These are phyloP conservation scores for Seladonia tumulorum DNA, from an alignment of 2,888 invertebrate genomes.

Conservation along the genomic window DNA sequence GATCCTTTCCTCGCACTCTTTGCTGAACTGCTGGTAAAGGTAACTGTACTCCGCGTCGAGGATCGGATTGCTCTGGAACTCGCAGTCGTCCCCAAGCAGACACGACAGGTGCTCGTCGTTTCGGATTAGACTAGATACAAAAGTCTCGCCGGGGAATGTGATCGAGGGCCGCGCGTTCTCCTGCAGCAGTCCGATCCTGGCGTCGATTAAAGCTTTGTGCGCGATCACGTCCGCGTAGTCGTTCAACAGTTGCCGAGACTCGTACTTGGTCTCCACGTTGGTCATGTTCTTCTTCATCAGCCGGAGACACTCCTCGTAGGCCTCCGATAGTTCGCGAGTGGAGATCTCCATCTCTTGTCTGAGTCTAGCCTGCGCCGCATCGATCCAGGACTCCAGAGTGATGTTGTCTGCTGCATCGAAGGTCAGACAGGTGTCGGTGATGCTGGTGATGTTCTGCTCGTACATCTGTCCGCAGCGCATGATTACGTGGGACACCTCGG, in stretches of 20 bases:
- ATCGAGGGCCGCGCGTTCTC: slow-evolving; percentile 76
- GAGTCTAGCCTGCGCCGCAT: slow-evolving; percentile 89
- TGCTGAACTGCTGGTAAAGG: slow-evolving; percentile 88
- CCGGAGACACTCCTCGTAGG: slow-evolving; percentile 88
- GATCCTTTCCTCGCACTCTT: slow-evolving; percentile 85
- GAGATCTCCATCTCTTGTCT: slow-evolving; percentile 90
- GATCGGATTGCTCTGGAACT: slow-evolving; percentile 84
- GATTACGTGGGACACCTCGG: slow-evolving; percentile 91
- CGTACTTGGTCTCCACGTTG: slow-evolving; percentile 71
- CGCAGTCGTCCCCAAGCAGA: slow-evolving; percentile 71
- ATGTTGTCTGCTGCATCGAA: slow-evolving; percentile 88
- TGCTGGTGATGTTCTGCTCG: slow-evolving; percentile 84
- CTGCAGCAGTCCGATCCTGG: slow-evolving; percentile 89
- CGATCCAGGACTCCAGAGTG: slow-evolving; percentile 90
- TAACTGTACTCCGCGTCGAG: slow-evolving; percentile 89
- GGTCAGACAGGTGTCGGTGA: slow-evolving; percentile 85
- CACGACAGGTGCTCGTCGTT: slow-evolving; percentile 78
- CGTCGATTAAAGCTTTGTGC: slow-evolving; percentile 91
- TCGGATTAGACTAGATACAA: slow-evolving; percentile 80
- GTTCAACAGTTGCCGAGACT: slow-evolving; percentile 85
- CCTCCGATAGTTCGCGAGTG: slow-evolving; percentile 88
- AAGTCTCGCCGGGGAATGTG: slow-evolving; percentile 74
- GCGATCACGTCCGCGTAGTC: slow-evolving; percentile 90
- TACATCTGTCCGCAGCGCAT: slow-evolving; percentile 89
- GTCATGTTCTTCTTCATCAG: slow-evolving; percentile 85